Conservation (phyloP, 2,888 invertebrate genomes). For the Zaprionus lineosus region DNA sequence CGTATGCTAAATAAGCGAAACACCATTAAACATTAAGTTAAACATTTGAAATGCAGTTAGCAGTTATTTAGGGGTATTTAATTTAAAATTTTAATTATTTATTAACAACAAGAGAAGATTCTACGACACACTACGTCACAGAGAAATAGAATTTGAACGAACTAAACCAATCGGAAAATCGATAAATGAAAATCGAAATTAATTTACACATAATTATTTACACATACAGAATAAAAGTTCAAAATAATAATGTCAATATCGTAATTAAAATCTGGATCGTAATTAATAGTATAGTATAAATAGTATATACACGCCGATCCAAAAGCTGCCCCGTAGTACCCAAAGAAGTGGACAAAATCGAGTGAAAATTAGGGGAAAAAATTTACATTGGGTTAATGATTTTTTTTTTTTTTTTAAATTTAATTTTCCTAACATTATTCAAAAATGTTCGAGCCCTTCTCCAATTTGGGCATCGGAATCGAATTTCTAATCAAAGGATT, state of each 20-base stretch:
- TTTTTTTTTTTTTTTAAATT: too few species aligned
- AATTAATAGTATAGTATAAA: too few species aligned
- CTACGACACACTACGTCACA: conserved; percentile 54
- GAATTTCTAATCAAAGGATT: conserved; percentile 17
- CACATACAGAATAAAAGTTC: conserved; percentile 11
- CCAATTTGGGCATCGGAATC: not conserved
- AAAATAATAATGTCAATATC: too few species aligned
- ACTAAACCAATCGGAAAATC: conserved; percentile 23
- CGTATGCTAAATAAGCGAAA: conserved; percentile 40
- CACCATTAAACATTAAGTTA: conserved; percentile 54
- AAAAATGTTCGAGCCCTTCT: too few species aligned
- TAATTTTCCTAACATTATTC: not conserved
- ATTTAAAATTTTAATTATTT: too few species aligned
- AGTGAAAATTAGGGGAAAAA: too few species aligned
- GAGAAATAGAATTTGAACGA: conserved; percentile 40
- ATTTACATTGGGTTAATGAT: too few species aligned
- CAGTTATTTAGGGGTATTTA: conserved; percentile 25
- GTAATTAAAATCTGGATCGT: too few species aligned
- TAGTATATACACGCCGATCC: too few species aligned
- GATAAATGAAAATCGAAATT: conserved; percentile 6
- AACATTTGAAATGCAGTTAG: conserved; percentile 41
- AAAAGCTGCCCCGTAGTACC: too few species aligned
- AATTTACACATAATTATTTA: conserved; percentile 18
- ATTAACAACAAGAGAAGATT: conserved; percentile 36
- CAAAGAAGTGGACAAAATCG: too few species aligned